Evolutionary conservation across 2,888 invertebrate genomes (phyloP).

Genomic region (Spodoptera exigua): DNA sequence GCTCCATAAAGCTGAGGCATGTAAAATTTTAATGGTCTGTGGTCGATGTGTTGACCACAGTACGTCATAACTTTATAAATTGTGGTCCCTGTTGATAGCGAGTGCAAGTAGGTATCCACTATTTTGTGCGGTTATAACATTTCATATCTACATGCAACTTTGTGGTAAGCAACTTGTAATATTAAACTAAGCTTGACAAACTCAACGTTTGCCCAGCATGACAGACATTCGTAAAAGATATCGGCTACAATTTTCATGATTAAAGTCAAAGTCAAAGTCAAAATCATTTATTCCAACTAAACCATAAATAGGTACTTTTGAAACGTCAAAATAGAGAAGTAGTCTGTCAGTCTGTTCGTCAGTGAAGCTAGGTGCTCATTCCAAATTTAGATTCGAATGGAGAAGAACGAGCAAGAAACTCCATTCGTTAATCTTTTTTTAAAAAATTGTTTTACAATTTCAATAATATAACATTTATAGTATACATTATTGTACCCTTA

Average conservation of each 20-base stretch:
- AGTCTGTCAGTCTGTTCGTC: too few species aligned
- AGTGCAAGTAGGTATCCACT: conserved; percentile 32
- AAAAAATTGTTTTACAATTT: too few species aligned
- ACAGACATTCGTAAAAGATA: conserved; percentile 6
- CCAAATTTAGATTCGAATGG: too few species aligned
- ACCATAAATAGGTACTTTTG: too few species aligned
- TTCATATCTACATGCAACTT: conserved; percentile 30
- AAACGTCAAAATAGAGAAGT: too few species aligned
- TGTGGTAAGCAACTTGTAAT: conserved; percentile 21
- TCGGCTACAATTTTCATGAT: background rate
- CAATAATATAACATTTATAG: too few species aligned
- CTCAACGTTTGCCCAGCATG: background rate
- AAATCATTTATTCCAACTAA: too few species aligned
- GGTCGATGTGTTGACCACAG: conserved; percentile 49
- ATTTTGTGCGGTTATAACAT: conserved; percentile 31
- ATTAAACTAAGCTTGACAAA: conserved; percentile 13
- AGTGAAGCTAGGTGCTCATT: too few species aligned
- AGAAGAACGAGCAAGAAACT: too few species aligned
- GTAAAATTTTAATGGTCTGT: conserved; percentile 40
- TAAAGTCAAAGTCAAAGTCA: too few species aligned
- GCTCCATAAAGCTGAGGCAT: conserved; percentile 31
- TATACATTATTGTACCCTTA: too few species aligned
- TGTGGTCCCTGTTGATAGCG: conserved; percentile 43
- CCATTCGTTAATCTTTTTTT: too few species aligned
- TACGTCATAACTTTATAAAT: conserved; percentile 46